A percentile compares a stretch with the other conserved stretches of the same genome.
phyloP scores from a whole-genome alignment of 2,797 vertebrate genomes.

The Sebastes nivosus region DNA sequence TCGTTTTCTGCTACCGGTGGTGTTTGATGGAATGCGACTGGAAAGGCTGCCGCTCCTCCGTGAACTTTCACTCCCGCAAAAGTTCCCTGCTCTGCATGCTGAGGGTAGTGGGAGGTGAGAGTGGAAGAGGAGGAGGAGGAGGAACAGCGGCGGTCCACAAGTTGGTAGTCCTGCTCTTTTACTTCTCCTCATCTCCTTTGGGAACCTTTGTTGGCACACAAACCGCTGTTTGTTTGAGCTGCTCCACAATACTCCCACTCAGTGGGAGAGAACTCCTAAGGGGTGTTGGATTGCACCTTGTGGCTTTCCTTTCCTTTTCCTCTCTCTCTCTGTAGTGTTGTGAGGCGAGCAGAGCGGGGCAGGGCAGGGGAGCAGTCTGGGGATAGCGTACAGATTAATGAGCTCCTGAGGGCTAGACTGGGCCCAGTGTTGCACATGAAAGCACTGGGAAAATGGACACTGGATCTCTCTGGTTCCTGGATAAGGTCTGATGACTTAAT shows the following conservation, averaged over 20 bases:
- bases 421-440: constrained; percentile 66
- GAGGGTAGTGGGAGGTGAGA: constrained; percentile 29
- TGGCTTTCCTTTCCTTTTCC: constrained; percentile 40
- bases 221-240: constrained; percentile 60
- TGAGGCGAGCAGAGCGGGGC: constrained; percentile 17
- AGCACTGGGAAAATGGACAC: constrained; percentile 57
- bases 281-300: constrained; percentile 60
- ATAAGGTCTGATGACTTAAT: constrained; percentile 63
- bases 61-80: constrained; percentile 29
- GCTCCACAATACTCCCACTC: constrained; percentile 64
- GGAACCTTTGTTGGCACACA: constrained; percentile 64
- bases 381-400: constrained; percentile 53
- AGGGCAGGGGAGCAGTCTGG: constrained; percentile 7
- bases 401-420: constrained; percentile 48
- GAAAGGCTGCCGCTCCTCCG: background rate
- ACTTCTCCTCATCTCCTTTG: constrained; percentile 42
- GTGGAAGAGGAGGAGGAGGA: constrained; percentile 24
- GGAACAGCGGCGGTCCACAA: background rate
- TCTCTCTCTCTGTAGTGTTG: constrained; percentile 13
- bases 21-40: constrained; percentile 2
- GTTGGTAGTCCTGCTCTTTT: constrained; percentile 30
- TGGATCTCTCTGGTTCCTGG: constrained; percentile 51
- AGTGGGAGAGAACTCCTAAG: constrained; percentile 39
- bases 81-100: background rate
- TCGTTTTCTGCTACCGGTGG: background rate